Percentiles rank a stretch among this genome's conserved stretches.
These are phyloP conservation scores for Lepas anatifera DNA, from an alignment of 2,888 invertebrate genomes.

Conservation along the genomic window DNA sequence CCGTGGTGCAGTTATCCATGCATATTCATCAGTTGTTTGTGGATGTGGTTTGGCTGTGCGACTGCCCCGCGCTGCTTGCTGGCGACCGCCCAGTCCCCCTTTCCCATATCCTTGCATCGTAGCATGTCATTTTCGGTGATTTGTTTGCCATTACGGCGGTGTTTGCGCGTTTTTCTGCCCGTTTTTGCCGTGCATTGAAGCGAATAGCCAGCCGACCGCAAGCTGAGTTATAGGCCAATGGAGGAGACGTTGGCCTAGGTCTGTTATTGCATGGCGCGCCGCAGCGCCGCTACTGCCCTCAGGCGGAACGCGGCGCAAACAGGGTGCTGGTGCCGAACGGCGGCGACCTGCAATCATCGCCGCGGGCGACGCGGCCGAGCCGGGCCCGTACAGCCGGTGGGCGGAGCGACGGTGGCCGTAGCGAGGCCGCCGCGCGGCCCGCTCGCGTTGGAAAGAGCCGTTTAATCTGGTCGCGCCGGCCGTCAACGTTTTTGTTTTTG, in stretches of 20 bases:
- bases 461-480: not conserved
- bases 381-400: too few relatives aligned
- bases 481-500: conserved; percentile 10
- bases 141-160: conserved; percentile 10
- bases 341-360: not conserved
- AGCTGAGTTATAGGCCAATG: conserved; percentile 13
- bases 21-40: conserved; percentile 1
- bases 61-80: not conserved
- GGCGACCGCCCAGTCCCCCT: not conserved
- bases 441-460: conserved; percentile 7
- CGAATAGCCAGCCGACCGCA: conserved; percentile 11
- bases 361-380: not conserved
- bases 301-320: not conserved
- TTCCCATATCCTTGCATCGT: conserved; percentile 8
- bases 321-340: too few relatives aligned
- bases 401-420: too few relatives aligned
- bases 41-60: too few relatives aligned
- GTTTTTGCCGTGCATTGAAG: conserved; percentile 12
- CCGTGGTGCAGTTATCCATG: not conserved
- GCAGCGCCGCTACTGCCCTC: not conserved
- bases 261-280: conserved; percentile 9
- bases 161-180: conserved; percentile 14
- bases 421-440: not conserved
- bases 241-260: conserved; percentile 12
- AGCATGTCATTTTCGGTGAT: conserved; percentile 14